Percentiles rank a stretch among this genome's conserved stretches.
Evolutionary conservation across 1,140 invertebrate species (phyloP).

Genomic region (Drosophila paulistorum): DNA sequence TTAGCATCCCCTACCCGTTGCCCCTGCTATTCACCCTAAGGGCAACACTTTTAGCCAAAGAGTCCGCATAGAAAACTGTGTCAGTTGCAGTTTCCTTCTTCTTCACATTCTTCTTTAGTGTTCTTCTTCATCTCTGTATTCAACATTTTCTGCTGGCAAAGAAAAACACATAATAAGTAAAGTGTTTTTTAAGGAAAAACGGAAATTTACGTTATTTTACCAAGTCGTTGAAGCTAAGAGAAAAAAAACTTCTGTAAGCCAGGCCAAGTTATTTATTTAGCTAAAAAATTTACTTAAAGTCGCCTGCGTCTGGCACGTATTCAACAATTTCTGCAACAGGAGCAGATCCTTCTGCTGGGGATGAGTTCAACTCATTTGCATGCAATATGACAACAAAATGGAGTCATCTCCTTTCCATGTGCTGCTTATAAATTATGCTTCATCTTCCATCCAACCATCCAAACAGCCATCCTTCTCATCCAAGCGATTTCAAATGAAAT

Average conservation of each 20-base stretch:
- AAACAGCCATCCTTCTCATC: not conserved
- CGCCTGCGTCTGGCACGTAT: conserved; percentile 38
- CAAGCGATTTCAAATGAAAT: conserved; percentile 5
- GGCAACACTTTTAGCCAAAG: conserved; percentile 42
- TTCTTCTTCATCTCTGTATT: conserved; percentile 23
- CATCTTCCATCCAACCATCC: conserved; percentile 29
- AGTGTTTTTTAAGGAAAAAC: conserved; percentile 47
- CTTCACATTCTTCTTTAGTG: not conserved
- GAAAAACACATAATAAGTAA: conserved; percentile 68
- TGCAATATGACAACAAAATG: conserved; percentile 57
- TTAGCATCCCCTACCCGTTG: not conserved
- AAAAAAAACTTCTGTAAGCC: conserved; percentile 17
- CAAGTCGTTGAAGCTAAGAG: conserved; percentile 49
- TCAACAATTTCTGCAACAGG: conserved; percentile 45
- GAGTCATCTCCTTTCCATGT: conserved; percentile 25
- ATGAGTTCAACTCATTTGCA: conserved; percentile 54
- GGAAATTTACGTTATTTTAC: conserved; percentile 65
- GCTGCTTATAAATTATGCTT: conserved; percentile 62
- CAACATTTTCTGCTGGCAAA: conserved; percentile 48
- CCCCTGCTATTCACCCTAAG: conserved; percentile 10
- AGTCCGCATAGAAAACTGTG: conserved; percentile 46
- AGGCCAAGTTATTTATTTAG: conserved; percentile 55
- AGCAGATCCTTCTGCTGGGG: conserved; percentile 14
- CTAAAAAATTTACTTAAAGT: conserved; percentile 54
- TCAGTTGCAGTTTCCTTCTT: conserved; percentile 35